These are phyloP conservation scores for Cebidichthys violaceus DNA, from an alignment of 2,113 vertebrate genomes.

Conservation along the genomic window DNA sequence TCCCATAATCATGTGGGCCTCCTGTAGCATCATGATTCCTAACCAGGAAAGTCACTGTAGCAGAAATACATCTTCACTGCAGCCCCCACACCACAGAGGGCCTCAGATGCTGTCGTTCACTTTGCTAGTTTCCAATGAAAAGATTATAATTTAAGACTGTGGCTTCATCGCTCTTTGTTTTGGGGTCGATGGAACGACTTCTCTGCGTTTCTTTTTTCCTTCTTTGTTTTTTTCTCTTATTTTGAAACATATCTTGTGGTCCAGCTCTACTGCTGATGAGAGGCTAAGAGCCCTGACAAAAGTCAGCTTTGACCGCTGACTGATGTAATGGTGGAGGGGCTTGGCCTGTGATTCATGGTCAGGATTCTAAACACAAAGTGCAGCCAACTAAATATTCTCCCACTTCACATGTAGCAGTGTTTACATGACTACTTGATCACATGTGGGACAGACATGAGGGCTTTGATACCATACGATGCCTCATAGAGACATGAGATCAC, in stretches of 20 bases:
- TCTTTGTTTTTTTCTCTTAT: background rate
- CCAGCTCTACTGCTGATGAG: conserved; percentile 3
- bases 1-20: conserved; percentile 5
- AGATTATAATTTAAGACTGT: background rate
- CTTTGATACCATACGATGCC: conserved; percentile 69
- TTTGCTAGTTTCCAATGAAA: conserved; percentile 2
- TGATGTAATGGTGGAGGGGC: background rate
- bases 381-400: conserved; percentile 12
- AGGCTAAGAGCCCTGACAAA: conserved; percentile 5
- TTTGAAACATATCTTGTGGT: conserved; percentile 18
- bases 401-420: conserved; percentile 64
- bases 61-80: conserved; percentile 28
- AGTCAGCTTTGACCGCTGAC: conserved; percentile 18
- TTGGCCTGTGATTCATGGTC: conserved; percentile 1
- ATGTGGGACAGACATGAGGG: conserved; percentile 57
- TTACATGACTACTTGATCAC: conserved; percentile 60
- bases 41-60: conserved; percentile 58
- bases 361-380: conserved; percentile 10
- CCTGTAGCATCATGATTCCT: conserved; percentile 64
- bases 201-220: background rate
- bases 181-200: background rate
- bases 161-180: background rate
- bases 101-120: background rate
- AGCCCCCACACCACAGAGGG: background rate
- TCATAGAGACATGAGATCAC: conserved; percentile 33